These are phyloP conservation scores for Pseudorhiza aurosa DNA, from an alignment of 30 jellyfish, hydroid and myxozoan genomes.

Conservation along the genomic window DNA sequence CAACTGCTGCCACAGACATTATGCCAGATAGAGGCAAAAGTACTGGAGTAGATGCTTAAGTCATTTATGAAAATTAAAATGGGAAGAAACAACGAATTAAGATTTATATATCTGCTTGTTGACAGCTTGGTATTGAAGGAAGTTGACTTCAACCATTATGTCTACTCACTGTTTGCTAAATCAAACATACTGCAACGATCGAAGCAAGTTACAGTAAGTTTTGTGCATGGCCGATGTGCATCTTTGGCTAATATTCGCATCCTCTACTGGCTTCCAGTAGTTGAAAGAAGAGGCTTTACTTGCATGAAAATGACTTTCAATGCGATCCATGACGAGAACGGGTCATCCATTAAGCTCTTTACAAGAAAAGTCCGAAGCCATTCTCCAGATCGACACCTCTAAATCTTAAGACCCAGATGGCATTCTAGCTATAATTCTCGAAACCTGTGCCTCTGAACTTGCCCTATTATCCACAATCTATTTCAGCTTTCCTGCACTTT, in stretches of 20 bases:
- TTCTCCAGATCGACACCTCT: too few species aligned
- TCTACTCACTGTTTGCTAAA: background rate
- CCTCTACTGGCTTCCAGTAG: background rate
- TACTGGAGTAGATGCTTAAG: too few species aligned
- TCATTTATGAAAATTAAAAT: too few species aligned
- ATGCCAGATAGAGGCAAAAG: too few species aligned
- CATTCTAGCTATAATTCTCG: too few species aligned
- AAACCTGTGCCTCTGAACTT: too few species aligned
- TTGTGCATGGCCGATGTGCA: background rate
- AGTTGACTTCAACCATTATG: background rate
- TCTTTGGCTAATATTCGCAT: background rate
- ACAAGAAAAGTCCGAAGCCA: background rate
- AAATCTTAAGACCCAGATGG: too few species aligned
- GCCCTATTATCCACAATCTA: too few species aligned
- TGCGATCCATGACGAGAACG: background rate
- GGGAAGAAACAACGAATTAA: too few species aligned
- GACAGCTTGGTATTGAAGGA: background rate
- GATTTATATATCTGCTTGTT: background rate
- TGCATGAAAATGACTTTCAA: background rate
- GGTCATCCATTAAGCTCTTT: background rate
- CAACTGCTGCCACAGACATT: too few species aligned
- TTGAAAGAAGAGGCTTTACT: background rate
- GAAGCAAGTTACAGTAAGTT: background rate
- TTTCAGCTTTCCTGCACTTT: too few species aligned
- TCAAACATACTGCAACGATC: background rate